Conservation (phyloP, 2,113 vertebrate species). For the Chaetorhynchus papuensis region DNA sequence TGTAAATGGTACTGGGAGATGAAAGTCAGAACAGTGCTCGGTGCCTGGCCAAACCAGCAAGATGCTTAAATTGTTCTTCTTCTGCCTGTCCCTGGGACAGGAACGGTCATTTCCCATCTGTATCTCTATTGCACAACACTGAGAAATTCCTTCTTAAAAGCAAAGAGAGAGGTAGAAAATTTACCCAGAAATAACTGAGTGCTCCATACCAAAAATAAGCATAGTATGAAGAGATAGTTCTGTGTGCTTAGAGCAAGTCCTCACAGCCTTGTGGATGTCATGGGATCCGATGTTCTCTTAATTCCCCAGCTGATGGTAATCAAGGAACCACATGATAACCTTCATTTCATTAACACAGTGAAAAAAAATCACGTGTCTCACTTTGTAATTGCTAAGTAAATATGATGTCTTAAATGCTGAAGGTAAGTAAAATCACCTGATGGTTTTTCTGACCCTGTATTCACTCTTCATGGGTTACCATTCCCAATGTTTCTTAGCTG, state of each 20-base stretch:
- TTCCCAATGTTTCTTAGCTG: background rate
- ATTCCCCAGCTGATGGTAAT: background rate
- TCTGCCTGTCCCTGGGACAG: background rate
- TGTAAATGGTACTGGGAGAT: background rate
- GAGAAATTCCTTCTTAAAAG: background rate
- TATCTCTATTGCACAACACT: background rate
- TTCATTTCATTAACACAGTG: background rate
- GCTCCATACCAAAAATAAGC: background rate
- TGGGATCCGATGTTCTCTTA: background rate
- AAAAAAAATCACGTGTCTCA: background rate
- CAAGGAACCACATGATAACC: background rate
- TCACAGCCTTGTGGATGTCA: constrained; percentile 25
- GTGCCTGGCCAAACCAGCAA: background rate
- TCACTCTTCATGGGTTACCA: background rate
- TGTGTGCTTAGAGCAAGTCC: background rate
- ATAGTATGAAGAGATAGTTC: background rate
- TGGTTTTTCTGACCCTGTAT: background rate
- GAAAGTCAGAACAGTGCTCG: background rate
- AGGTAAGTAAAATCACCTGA: background rate
- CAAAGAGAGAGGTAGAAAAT: background rate
- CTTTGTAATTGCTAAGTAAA: background rate
- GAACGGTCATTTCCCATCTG: constrained; percentile 8
- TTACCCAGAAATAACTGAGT: background rate
- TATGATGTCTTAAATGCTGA: background rate
- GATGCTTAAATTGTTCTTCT: background rate